Conservation (phyloP, 2,888 invertebrate species). For the Neoitamus cyanurus region DNA sequence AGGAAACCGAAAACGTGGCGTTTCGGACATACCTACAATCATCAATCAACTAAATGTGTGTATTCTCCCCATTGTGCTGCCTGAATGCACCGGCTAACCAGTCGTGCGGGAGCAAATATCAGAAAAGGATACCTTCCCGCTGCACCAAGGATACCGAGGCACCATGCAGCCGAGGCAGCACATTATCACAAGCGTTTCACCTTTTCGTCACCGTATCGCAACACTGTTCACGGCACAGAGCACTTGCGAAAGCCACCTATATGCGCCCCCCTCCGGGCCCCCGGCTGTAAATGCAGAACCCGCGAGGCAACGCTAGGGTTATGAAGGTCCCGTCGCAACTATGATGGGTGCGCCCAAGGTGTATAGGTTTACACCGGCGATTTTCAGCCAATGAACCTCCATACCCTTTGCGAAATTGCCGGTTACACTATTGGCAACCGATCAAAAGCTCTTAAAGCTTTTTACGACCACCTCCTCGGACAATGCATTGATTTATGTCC, state of each 20-base stretch:
- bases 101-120: conserved; percentile 23
- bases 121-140: neutral
- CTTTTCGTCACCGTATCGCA: neutral
- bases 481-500: conserved; percentile 23
- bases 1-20: conserved; percentile 16
- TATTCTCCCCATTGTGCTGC: conserved; percentile 33
- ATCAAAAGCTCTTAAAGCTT: conserved; percentile 36
- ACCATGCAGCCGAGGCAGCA: neutral
- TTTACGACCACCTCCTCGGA: neutral
- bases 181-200: conserved; percentile 30
- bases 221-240: conserved; percentile 2
- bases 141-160: neutral
- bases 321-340: neutral
- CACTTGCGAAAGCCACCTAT: neutral
- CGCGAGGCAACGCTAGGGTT: neutral
- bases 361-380: neutral
- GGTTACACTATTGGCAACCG: conserved; percentile 33
- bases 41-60: conserved; percentile 43
- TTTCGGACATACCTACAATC: conserved; percentile 21
- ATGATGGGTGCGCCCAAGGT: neutral
- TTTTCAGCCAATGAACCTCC: neutral
- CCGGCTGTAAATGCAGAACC: neutral
- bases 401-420: neutral
- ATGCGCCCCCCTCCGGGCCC: neutral
- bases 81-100: conserved; percentile 39